Percentiles rank a stretch among this genome's conserved stretches.
Evolutionary conservation across 2,888 invertebrate species (phyloP).

Genomic region (Synanthedon formicaeformis): DNA sequence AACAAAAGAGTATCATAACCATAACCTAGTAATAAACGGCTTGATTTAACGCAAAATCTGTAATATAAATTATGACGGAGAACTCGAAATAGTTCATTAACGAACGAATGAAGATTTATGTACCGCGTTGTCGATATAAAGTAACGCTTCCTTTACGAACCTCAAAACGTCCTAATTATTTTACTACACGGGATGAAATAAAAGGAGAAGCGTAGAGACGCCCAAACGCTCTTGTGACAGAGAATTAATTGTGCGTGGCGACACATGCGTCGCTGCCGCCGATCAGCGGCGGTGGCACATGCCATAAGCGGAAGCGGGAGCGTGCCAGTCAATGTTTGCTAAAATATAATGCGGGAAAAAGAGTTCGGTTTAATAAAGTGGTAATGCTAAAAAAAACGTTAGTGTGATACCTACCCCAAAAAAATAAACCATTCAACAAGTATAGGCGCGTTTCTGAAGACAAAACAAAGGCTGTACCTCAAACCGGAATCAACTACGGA

Average conservation of each 20-base stretch:
- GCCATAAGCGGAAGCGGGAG: slow-evolving; percentile 14
- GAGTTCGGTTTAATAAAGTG: too few relatives aligned
- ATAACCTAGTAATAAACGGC: neutral
- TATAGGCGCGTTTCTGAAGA: too few relatives aligned
- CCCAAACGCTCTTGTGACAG: slow-evolving; percentile 70
- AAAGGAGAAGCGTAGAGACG: slow-evolving; percentile 61
- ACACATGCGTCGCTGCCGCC: slow-evolving; percentile 38
- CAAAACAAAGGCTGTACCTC: too few relatives aligned
- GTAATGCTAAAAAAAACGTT: too few relatives aligned
- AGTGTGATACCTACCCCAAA: too few relatives aligned
- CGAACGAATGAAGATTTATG: slow-evolving; percentile 65
- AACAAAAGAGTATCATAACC: too few relatives aligned
- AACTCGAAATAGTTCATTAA: slow-evolving; percentile 49
- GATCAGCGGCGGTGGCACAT: slow-evolving; percentile 13
- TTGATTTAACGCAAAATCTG: neutral
- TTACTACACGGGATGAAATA: slow-evolving; percentile 56
- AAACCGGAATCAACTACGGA: too few relatives aligned
- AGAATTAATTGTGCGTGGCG: slow-evolving; percentile 68
- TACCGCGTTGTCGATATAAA: slow-evolving; percentile 68
- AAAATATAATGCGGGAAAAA: too few relatives aligned
- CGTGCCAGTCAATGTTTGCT: too few relatives aligned
- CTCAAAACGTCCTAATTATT: slow-evolving; percentile 71
- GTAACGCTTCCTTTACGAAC: slow-evolving; percentile 68
- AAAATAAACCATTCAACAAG: too few relatives aligned
- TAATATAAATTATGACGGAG: neutral